Percentiles rank a stretch among this genome's conserved stretches.
Evolutionary conservation across 2,888 invertebrate genomes (phyloP).

Genomic region (Merodon equestris): DNA sequence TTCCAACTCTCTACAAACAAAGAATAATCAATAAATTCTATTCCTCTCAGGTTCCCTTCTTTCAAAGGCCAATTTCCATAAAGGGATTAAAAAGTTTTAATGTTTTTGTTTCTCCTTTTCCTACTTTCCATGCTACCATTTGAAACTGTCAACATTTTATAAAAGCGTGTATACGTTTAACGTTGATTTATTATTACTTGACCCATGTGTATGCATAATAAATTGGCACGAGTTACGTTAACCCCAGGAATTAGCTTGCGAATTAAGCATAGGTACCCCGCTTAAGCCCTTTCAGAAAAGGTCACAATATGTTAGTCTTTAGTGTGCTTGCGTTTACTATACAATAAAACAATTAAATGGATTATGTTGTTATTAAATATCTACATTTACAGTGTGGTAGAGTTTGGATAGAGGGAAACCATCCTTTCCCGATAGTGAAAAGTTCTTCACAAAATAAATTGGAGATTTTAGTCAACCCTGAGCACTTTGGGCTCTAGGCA

Average conservation of each 20-base stretch:
- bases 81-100: slow-evolving; percentile 51
- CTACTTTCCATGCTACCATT: slow-evolving; percentile 26
- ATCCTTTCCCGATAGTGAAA: slow-evolving; percentile 2
- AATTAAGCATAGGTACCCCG: background rate
- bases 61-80: slow-evolving; percentile 13
- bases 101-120: slow-evolving; percentile 5
- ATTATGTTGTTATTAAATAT: too few relatives aligned
- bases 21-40: too few relatives aligned
- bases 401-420: too few relatives aligned
- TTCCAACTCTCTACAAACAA: too few relatives aligned
- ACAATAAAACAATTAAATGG: background rate
- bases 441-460: slow-evolving; percentile 51
- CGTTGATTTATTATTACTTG: slow-evolving; percentile 59
- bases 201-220: slow-evolving; percentile 52
- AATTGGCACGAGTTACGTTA: slow-evolving; percentile 31
- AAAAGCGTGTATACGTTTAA: slow-evolving; percentile 38
- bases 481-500: too few relatives aligned
- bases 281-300: slow-evolving; percentile 28
- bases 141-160: slow-evolving; percentile 41
- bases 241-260: slow-evolving; percentile 46
- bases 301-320: slow-evolving; percentile 28
- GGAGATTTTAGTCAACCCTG: slow-evolving; percentile 26
- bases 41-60: too few relatives aligned
- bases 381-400: too few relatives aligned
- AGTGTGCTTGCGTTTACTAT: slow-evolving; percentile 37